These are phyloP conservation scores for Peromyscus aztecus DNA, from an alignment of 2,797 vertebrate genomes.

Conservation along the genomic window DNA sequence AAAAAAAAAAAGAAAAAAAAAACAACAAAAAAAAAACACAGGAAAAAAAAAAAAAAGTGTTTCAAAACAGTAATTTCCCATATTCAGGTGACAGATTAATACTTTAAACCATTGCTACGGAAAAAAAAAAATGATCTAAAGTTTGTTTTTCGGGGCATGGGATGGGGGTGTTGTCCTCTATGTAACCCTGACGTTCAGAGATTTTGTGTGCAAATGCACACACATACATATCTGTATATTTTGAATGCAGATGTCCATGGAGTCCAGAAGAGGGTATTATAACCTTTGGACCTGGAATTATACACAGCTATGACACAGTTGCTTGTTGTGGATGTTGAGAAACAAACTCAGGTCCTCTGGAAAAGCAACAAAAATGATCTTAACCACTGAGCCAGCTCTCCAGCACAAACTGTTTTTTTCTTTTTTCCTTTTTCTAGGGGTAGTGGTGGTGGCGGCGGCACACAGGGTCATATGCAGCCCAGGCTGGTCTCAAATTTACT, in stretches of 20 bases:
- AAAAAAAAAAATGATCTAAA: neutral
- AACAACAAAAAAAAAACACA: no score
- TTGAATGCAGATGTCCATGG: neutral
- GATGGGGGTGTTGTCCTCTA: neutral
- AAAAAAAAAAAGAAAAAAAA: no score
- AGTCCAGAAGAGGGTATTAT: neutral
- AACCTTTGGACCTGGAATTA: no score
- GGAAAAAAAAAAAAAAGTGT: no score
- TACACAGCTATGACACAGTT: neutral
- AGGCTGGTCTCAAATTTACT: neutral
- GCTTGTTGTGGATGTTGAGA: neutral
- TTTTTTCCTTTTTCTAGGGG: neutral
- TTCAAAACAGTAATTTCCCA: conserved; percentile 33
- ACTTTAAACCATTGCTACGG: neutral
- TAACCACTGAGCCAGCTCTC: neutral
- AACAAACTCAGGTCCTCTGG: neutral
- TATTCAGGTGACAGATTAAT: conserved; percentile 15
- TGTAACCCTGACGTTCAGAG: neutral
- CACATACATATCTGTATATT: neutral
- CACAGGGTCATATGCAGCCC: neutral
- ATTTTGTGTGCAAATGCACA: neutral
- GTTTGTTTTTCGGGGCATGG: neutral
- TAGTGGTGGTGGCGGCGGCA: neutral
- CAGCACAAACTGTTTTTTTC: neutral
- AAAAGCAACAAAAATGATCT: neutral